phyloP scores from a whole-genome alignment of 2,113 vertebrate genomes.

The Eira barbara region DNA sequence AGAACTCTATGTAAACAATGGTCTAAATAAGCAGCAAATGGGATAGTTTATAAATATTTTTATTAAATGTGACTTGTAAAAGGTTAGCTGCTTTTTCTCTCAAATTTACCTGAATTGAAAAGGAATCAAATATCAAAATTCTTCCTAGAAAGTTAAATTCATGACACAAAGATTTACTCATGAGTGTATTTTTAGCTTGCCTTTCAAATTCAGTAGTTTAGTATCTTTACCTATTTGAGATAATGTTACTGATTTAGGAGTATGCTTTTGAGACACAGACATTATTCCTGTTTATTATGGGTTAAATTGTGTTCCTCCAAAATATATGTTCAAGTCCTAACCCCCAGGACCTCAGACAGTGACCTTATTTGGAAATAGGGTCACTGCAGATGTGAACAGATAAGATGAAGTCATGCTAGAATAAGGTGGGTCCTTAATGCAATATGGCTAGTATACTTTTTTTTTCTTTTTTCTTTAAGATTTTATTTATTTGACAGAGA shows the following conservation, averaged over 20 bases:
- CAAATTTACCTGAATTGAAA: neutral
- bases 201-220: neutral
- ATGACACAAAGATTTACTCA: neutral
- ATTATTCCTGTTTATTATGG: neutral
- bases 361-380: neutral
- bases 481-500: too few species aligned
- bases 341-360: neutral
- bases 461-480: too few species aligned
- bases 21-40: neutral
- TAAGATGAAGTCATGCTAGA: neutral
- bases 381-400: neutral
- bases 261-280: neutral
- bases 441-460: neutral
- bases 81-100: neutral
- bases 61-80: conserved; percentile 1
- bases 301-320: neutral
- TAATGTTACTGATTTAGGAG: neutral
- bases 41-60: neutral
- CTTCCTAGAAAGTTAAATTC: neutral
- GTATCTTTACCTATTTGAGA: neutral
- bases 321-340: neutral
- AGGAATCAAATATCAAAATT: neutral
- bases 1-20: neutral
- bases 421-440: neutral
- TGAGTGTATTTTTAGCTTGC: neutral